Base-by-base conservation (phyloP, 2,888 invertebrate genomes). In the Xestia sexstrigata region DNA sequence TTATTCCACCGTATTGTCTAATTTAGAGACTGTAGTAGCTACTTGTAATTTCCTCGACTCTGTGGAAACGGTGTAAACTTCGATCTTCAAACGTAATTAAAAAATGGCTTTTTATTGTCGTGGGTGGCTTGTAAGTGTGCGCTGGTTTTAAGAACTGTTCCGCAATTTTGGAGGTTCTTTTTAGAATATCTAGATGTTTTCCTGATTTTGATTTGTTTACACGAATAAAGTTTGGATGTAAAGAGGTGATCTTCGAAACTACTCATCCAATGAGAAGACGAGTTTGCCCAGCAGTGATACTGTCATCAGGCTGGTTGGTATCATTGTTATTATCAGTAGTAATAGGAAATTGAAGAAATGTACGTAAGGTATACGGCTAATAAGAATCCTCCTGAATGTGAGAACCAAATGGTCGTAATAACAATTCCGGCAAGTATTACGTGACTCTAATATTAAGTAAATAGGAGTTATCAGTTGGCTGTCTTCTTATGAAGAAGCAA, bases 1-100 rank as follows among this genome's bases (percentile, higher is more conserved):
- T 89, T 89, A 90, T 88, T 86, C 81, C 82, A 72, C 68, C 70
- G 82, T 78, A 82, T 89, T 89, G 86, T 88, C 88, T 86, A 82
- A 87, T 88, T 87, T 84, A 81, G 47, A 69, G 63, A 20, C 26
- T 45, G 26, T 70, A 75, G 77, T 20, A 85, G 81, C 63, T 77
- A 84, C 79, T 84, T 81, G 88, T 88, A 82, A 88, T 89, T 87
- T 86, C 68, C 78, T 71, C 55, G 52, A 72, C 68, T 69, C 58
- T 55, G 42, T 74, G 35, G 70, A 74, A 70, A 77, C 69, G 66
- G 45, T 73, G 68, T 78, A 65, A 87, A 87, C 77, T 88, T 81
- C 75, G 67, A 85, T 84, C 72, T 80, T 79, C 71, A 88, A 84
- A 84, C 77, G 78, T 80, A 87, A 88, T 84, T 87, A 78, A 71